Evolutionary conservation across 2,888 invertebrate genomes (phyloP), one percentile per base, ranked within the genome.

Genomic region (Eilema caniola): DNA sequence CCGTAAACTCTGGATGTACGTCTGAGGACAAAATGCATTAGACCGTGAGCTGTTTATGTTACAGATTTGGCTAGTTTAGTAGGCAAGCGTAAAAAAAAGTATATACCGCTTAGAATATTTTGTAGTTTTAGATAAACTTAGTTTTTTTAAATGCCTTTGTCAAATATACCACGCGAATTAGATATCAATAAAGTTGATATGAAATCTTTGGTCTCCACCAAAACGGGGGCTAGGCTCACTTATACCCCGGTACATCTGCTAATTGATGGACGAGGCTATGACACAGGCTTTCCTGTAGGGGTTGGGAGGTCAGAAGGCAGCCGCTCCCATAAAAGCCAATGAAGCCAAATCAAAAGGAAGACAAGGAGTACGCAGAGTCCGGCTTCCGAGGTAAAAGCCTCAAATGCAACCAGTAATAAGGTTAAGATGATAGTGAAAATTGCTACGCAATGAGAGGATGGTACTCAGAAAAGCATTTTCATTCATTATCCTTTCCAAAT

Each of bases 11-110:
- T 75, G 66, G 71, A 62, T 72, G 68, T 72, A 16, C 60, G 28
- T 67, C 59, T 66, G 37, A 60, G 56, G 67, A 41, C 8, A 57
- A 65, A 77, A 73, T 77, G 78, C 79, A 72, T 77, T 71, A 75
- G 73, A 62, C 37, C 33, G 37, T 62, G 59, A 66, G 66, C 65
- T 62, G 57, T 63, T 11, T 37, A 31, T 31, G 53, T 57, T 62
- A 62, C 68, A 66, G 57, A 72, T 71, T 71, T 65, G n/a, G 33
- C 53, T 67, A 61, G 67, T 67, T 65, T 61, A 25, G 53, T 64
- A n/a, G 60, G 53, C 12, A 63, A 53, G 61, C 23, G 16, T n/a
- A 16, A n/a, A 70, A 56, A 53, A 61, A 65, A 4, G 28, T 28
- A 28, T 65, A 64, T 23, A 8, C 33, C 33, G 33, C 8, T 33